A percentile compares a stretch with the other conserved stretches of the same genome.
Evolutionary conservation across 2,888 invertebrate species (phyloP).

Genomic region (Agrochola macilenta): DNA sequence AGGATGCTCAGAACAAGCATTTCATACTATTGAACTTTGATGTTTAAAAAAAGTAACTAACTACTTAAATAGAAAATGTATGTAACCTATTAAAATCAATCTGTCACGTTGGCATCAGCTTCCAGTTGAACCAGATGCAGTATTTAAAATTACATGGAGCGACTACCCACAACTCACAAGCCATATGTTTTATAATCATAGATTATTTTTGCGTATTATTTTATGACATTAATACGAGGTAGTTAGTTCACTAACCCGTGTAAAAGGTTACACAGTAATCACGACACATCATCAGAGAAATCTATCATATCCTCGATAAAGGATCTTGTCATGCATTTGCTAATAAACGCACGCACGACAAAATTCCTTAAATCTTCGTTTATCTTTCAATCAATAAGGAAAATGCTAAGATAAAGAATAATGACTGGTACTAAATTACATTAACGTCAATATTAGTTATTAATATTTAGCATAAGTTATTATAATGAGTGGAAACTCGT

Average conservation of each 20-base stretch:
- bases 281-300: background rate
- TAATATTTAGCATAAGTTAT: conserved; percentile 31
- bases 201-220: background rate
- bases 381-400: conserved; percentile 17
- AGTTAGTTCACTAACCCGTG: background rate
- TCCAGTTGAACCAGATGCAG: too few species aligned
- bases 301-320: background rate
- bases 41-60: too few species aligned
- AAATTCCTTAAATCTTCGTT: conserved; percentile 11
- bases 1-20: background rate
- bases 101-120: too few species aligned
- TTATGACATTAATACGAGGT: background rate
- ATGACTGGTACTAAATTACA: conserved; percentile 21
- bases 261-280: conserved; percentile 5
- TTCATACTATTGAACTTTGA: too few species aligned
- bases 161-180: too few species aligned
- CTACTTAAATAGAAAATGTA: too few species aligned
- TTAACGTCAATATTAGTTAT: conserved; percentile 36
- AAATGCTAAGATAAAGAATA: background rate
- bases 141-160: too few species aligned
- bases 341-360: background rate
- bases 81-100: too few species aligned
- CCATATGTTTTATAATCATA: too few species aligned
- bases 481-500: conserved; percentile 7
- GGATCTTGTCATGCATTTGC: conserved; percentile 4